Percentiles rank a stretch among this genome's conserved stretches.
Evolutionary conservation across 2,797 vertebrate genomes (phyloP).

Genomic region (Ctenopoma multispine): DNA sequence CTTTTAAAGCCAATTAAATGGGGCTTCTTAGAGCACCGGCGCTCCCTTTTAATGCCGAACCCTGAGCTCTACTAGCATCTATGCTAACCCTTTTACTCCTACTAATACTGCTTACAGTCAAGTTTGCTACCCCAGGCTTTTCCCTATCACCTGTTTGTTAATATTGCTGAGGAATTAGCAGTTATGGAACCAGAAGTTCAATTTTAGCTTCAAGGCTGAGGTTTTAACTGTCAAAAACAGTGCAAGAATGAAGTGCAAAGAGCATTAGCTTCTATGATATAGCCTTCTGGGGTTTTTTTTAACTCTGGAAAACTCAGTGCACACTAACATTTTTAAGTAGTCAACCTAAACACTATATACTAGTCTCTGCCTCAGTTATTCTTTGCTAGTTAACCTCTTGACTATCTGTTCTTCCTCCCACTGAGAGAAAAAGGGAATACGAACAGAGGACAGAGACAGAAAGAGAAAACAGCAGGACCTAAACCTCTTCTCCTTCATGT

Average conservation of each 20-base stretch:
- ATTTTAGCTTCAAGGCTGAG: constrained; percentile 37
- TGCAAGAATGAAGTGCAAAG: constrained; percentile 9
- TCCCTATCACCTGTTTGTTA: constrained; percentile 59
- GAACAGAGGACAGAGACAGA: constrained; percentile 52
- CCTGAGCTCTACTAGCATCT: constrained; percentile 69
- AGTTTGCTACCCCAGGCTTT: constrained; percentile 57
- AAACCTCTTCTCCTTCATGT: constrained; percentile 69
- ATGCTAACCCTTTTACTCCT: constrained; percentile 71
- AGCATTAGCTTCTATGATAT: constrained; percentile 18
- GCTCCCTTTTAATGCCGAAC: constrained; percentile 84
- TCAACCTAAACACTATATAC: constrained; percentile 18
- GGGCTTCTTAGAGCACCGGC: constrained; percentile 84
- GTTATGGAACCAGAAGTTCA: constrained; percentile 39
- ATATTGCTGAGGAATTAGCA: constrained; percentile 49
- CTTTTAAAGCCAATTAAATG: constrained; percentile 90
- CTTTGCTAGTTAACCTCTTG: constrained; percentile 47
- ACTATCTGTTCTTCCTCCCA: constrained; percentile 41
- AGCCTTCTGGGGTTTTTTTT: neutral
- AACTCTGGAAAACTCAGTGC: constrained; percentile 18
- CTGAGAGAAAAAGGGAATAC: constrained; percentile 59
- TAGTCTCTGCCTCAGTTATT: constrained; percentile 25
- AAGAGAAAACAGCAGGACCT: constrained; percentile 65
- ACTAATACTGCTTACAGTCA: constrained; percentile 70
- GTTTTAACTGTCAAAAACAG: constrained; percentile 39
- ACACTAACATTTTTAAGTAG: constrained; percentile 9